Evolutionary conservation across 2,797 vertebrate genomes (phyloP).

Genomic region (Myiothlypis chrysogaster): DNA sequence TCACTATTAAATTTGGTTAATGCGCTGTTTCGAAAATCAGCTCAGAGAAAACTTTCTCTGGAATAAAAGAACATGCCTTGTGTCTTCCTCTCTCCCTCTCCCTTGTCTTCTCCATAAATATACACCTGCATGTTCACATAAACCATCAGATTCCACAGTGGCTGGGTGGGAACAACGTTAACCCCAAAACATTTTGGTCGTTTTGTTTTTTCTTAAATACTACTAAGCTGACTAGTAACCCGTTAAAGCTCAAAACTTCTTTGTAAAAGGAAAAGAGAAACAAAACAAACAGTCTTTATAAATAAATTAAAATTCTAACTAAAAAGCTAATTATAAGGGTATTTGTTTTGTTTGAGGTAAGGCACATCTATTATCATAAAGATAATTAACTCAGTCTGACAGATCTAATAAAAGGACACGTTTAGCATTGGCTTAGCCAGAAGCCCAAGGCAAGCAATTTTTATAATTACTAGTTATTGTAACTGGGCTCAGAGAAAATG

Average conservation of each 20-base stretch:
- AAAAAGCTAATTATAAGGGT: constrained; percentile 85
- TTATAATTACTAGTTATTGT: constrained; percentile 88
- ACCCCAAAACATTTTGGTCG: background rate
- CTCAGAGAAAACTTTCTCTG: background rate
- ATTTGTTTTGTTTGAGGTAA: constrained; percentile 88
- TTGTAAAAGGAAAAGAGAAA: constrained; percentile 56
- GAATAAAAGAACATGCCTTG: constrained; percentile 18
- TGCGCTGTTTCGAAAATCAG: constrained; percentile 26
- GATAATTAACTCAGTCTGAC: constrained; percentile 87
- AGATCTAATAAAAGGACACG: constrained; percentile 86
- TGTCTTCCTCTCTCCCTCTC: background rate
- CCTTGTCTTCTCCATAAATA: background rate
- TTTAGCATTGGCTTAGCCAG: constrained; percentile 82
- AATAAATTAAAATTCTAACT: constrained; percentile 84
- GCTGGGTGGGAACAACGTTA: background rate
- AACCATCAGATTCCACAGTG: background rate
- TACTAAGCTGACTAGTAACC: constrained; percentile 43
- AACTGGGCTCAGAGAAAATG: constrained; percentile 84
- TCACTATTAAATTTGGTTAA: constrained; percentile 42
- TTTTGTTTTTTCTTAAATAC: background rate
- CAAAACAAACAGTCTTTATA: constrained; percentile 80
- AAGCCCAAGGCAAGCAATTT: constrained; percentile 86
- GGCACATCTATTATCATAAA: constrained; percentile 87
- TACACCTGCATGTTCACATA: background rate
- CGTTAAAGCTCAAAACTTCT: constrained; percentile 50